Percentiles rank a stretch among this genome's conserved stretches.
Conservation (phyloP, 2,113 vertebrate species). For the Ammodytes dubius region DNA sequence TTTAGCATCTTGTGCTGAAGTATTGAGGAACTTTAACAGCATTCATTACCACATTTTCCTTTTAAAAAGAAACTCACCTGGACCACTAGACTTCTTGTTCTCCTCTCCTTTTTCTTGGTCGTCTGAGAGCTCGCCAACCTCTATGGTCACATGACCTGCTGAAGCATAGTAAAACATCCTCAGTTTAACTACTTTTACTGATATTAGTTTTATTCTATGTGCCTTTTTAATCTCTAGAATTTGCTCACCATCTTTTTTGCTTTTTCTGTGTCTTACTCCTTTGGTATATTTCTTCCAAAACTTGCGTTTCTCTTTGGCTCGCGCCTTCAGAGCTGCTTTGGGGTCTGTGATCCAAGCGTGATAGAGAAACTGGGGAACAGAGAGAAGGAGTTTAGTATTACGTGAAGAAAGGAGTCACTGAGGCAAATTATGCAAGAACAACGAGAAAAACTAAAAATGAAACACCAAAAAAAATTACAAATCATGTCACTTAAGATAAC, state of each 20-base stretch:
- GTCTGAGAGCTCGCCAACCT: slow-evolving; percentile 80
- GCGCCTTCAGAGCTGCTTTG: slow-evolving; percentile 92
- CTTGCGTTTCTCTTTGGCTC: slow-evolving; percentile 88
- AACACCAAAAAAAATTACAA: neutral
- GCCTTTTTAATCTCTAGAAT: neutral
- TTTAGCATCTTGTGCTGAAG: neutral
- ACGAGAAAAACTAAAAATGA: neutral
- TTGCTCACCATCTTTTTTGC: slow-evolving; percentile 87
- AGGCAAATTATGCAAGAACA: neutral
- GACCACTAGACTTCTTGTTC: slow-evolving; percentile 67
- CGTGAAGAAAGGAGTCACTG: neutral
- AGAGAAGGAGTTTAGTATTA: slow-evolving; percentile 27
- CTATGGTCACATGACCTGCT: slow-evolving; percentile 81
- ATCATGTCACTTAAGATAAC: neutral
- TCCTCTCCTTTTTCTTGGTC: slow-evolving; percentile 73
- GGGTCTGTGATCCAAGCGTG: slow-evolving; percentile 98
- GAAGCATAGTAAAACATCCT: neutral
- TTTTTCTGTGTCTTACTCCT: slow-evolving; percentile 81
- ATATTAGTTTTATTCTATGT: neutral
- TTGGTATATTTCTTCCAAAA: slow-evolving; percentile 86
- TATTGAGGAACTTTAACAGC: neutral
- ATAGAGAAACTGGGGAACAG: slow-evolving; percentile 92
- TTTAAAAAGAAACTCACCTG: slow-evolving; percentile 70
- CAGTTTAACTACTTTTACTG: neutral
- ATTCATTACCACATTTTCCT: neutral